Percentiles rank a stretch among this genome's conserved stretches.
These are phyloP conservation scores for Phenganax marumi DNA, from an alignment of 92 coral and sea anemone genomes.

Conservation along the genomic window DNA sequence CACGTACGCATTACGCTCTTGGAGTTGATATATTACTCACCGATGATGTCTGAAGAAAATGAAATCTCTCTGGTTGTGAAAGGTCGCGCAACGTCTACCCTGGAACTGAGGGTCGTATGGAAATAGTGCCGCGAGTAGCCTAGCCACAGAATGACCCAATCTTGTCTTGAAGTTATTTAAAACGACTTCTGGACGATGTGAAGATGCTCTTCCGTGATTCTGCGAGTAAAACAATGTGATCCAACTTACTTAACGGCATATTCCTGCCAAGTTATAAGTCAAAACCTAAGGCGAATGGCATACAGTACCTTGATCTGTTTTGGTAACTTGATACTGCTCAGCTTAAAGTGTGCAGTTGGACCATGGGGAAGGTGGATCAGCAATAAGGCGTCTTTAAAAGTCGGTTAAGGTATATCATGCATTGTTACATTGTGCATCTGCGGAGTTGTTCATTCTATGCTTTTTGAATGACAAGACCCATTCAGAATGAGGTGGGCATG, in stretches of 20 bases:
- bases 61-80: conserved; percentile 93
- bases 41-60: conserved; percentile 92
- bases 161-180: conserved; percentile 87
- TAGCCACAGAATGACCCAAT: conserved; percentile 86
- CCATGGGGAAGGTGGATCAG: conserved; percentile 85
- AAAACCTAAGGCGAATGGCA: background rate
- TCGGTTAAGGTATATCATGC: conserved; percentile 21
- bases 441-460: no score
- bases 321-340: conserved; percentile 68
- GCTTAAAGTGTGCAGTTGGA: conserved; percentile 92
- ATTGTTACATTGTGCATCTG: background rate
- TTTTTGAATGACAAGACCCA: no score
- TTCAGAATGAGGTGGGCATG: no score
- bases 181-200: conserved; percentile 85
- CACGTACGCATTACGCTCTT: background rate
- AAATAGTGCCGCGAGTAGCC: conserved; percentile 79
- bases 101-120: conserved; percentile 94
- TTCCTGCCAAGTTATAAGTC: background rate
- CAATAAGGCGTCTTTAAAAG: conserved; percentile 63
- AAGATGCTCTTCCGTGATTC: conserved; percentile 90
- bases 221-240: conserved; percentile 16
- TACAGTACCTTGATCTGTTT: conserved; percentile 82
- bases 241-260: background rate
- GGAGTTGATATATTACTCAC: conserved; percentile 38
- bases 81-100: conserved; percentile 94